Evolutionary conservation across 2,888 invertebrate genomes (phyloP), one percentile per base, ranked within the genome.

Genomic region (Bombylius discolor): DNA sequence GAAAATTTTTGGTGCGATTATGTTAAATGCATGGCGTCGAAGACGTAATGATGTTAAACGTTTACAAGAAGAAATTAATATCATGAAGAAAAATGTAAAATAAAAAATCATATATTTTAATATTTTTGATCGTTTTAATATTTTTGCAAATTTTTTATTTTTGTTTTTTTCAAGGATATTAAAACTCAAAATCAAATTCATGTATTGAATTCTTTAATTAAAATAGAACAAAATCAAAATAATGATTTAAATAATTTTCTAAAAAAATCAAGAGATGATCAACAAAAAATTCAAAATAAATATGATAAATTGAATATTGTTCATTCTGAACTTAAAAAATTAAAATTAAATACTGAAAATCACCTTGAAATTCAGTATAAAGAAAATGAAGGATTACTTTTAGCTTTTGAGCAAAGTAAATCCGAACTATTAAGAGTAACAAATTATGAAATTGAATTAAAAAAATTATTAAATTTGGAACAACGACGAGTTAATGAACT

Each of bases 1-100:
- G 63, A 67, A 58, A 49, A 60, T 69, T 13, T 68, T 71, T 33
- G 62, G 67, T 1, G 64, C 66, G 5, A 61, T 71, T 6, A 66
- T 71, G 65, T 49, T 72, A 34, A 64, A 67, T 52, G 66, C 69
- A 5, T 72, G 72, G 72, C 68, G 72, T 0, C 63, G 63, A 11
- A 56, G 69, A 7, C 64, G 68, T 1, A 63, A 64, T 4, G 70
- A 72, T 42, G 67, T 70, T 4, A 63, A 59, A 5, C 52, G 61
- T 14, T 53, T 72, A 36, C 61, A 60, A 23, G 53, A 62, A 4
- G 60, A 62, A 2, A 54, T 70, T 0, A 62, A 65, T 3, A 55
- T 59, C 1, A 57, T 70, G 0, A 63, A 66, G 51, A 57, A 52
- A 23, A 58, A 57, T 9, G 72, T 71, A 56, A 62, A 66, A 62